Conservation (phyloP, 2,797 vertebrate genomes). For the Fringilla coelebs region DNA sequence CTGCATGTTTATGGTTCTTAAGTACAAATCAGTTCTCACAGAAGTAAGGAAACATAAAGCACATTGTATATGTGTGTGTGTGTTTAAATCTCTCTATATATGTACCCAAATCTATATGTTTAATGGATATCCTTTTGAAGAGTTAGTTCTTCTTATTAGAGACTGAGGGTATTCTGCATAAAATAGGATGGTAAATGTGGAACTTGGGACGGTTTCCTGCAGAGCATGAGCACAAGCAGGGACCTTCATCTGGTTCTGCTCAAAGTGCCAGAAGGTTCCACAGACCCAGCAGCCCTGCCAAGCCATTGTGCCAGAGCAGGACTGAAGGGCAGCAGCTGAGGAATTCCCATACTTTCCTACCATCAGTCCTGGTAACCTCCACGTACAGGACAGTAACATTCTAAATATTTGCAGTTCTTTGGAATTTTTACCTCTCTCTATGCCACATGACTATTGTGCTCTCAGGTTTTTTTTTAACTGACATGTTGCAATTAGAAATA, state of each 20-base stretch:
- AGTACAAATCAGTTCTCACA: not conserved
- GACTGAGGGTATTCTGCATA: not conserved
- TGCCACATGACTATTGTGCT: not conserved
- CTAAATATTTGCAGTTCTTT: not conserved
- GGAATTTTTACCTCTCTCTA: not conserved
- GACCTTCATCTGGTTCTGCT: not conserved
- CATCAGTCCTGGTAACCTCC: not conserved
- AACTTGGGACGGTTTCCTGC: not conserved
- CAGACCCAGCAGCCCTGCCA: not conserved
- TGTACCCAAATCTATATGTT: not conserved
- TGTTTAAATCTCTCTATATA: too few relatives aligned
- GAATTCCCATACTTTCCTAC: not conserved
- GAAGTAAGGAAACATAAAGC: not conserved
- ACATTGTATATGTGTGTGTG: fast-evolving
- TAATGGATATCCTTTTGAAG: not conserved
- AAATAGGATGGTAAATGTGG: not conserved
- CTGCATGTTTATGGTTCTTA: not conserved
- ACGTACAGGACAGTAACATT: not conserved
- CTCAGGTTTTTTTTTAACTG: not conserved
- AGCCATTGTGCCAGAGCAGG: not conserved
- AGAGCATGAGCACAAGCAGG: not conserved
- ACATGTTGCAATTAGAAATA: not conserved
- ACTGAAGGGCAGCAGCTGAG: not conserved
- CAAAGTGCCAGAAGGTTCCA: not conserved
- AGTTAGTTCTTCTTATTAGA: not conserved